Evolutionary conservation across 2,888 invertebrate species (phyloP), one percentile per base, ranked within the genome.

Genomic region (Diarsia rubi): DNA sequence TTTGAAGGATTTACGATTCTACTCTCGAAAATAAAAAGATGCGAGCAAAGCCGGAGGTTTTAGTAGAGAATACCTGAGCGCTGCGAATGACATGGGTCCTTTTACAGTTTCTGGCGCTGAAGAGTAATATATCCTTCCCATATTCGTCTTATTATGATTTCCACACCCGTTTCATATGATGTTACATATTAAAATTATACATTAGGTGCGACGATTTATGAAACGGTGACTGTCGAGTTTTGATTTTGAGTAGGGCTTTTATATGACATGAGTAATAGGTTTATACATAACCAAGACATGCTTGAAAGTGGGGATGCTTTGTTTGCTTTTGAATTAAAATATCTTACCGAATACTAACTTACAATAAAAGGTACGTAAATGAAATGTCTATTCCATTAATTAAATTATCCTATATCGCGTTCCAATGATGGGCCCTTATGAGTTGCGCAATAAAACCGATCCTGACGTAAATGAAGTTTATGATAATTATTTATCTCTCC

Each of bases 1-100:
- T 84, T 74, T 75, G 27, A 75, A 81, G 49, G 59, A 70, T 84
- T 80, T 81, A 80, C 81, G 69, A 67, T 64, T 75, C 54, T 44
- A 21, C 47, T 31, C 24, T 57, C 49, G 24, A 24, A 59, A 75
- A 81, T 69, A 79, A 64, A 66, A 81, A 75, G 66, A 69, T 47
- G 45, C 60, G 42, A 77, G 77, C 47, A 37, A 69, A 72, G 60
- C 57, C 72, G 37, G 45, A 67, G 72, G 57, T 76, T 73, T 76
- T 67, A 67, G 44, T 67, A 67, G 66, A 59, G 52, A 73, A 70
- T 75, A 73, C 65, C 73, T 80, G 82, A 82, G 80, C 76, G 75
- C 78, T 74, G 79, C 16, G 74, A 74, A 82, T 90, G 90, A 91
- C 82, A 78, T 84, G 89, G 91, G 89, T 90, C 82, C 63, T 78